phyloP scores from a whole-genome alignment of 2,888 invertebrate genomes.

The Lathronympha strigana region DNA sequence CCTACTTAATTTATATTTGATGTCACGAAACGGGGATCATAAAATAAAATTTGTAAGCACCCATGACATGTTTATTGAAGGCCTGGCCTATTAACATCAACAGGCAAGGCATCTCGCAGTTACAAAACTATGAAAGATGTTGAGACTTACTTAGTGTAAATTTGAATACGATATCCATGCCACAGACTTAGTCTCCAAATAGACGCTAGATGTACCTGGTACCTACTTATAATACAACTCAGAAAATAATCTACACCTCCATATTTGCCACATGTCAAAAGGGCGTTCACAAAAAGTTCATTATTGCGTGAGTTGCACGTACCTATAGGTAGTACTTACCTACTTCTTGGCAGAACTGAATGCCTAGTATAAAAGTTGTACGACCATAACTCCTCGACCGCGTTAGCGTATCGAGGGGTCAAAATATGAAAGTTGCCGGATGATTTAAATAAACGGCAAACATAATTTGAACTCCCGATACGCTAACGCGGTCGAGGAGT shows the following conservation, averaged over 20 bases:
- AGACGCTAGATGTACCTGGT: background rate
- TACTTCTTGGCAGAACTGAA: too few relatives aligned
- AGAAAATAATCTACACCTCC: background rate
- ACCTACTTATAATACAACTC: background rate
- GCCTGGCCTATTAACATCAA: conserved; percentile 18
- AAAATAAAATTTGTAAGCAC: conserved; percentile 7
- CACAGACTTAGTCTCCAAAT: background rate
- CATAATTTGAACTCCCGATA: too few relatives aligned
- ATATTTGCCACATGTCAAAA: background rate
- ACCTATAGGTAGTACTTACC: background rate
- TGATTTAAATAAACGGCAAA: too few relatives aligned
- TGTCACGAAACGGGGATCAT: conserved; percentile 12
- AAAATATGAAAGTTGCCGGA: too few relatives aligned
- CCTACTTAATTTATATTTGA: conserved; percentile 7
- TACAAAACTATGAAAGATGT: conserved; percentile 24
- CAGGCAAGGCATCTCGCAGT: conserved; percentile 18
- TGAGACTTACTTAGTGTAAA: background rate
- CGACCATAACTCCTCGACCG: too few relatives aligned
- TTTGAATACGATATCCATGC: background rate
- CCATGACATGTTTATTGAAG: conserved; percentile 14
- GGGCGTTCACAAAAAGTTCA: background rate
- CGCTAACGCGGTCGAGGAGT: too few relatives aligned
- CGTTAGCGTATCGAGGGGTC: too few relatives aligned
- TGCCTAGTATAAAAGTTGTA: too few relatives aligned
- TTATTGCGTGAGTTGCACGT: background rate